Base-by-base conservation (phyloP, 1,140 invertebrate genomes). In the Leucophenga varia region DNA sequence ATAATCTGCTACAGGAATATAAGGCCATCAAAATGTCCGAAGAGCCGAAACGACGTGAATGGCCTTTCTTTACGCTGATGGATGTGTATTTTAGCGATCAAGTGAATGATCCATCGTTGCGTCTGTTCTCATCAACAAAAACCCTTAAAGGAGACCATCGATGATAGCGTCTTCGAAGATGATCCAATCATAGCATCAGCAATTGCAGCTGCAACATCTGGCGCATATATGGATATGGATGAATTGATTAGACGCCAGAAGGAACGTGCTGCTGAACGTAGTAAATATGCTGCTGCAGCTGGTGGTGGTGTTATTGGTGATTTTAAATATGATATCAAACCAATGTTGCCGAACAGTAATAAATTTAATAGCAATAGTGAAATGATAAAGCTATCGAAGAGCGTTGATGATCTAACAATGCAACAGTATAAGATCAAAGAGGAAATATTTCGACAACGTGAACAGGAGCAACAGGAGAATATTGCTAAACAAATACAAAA, bases 11-110 rank as follows among this genome's bases (percentile, higher is more conserved):
- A 47, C 73, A 75, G 57, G 73, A 75, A 55, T 75, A 75, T 59
- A 75, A 75, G 57, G 73, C 73, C 13, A 75, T 75, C 43, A 75
- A 75, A 55, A 69, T 75, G 61, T 74, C 73, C 42, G 73, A 75
- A 53, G 73, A 75, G 57, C 73, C 73, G 2, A 75, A 75, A 59
- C 54, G 73, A 0, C 70, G 73, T n/a, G 73, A 75, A 38, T 75
- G 73, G 73, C 73, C 73, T 5, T 75, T 75, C 43, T 75, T 75
- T 52, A 75, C 65, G 19, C 48, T 75, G 32, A 75, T 75, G 73
- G 73, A 75, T 35, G 72, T 75, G 2, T 75, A 75, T 32, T 75
- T 75, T 43, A 75, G 73, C 48, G 73, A 75, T 43, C 73, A 75
- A 55, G 73, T 75, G 1, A 75, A 75, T 41, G 73, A 75, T 61